Conservation (phyloP, 92 coral and sea anemone genomes). For the Meandrina meandrites region DNA sequence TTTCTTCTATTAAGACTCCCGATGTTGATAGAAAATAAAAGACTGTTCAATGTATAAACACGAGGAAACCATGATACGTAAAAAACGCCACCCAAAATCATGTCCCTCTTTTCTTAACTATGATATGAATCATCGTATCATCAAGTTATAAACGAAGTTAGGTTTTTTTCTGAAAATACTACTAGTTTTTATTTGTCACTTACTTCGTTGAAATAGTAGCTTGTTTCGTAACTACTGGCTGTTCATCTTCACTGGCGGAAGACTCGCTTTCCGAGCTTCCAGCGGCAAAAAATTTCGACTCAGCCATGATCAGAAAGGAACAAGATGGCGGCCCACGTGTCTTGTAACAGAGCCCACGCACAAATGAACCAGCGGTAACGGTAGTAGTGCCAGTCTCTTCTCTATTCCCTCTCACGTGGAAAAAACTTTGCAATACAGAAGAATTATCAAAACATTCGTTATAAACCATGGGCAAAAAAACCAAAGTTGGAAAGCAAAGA, state of each 20-base stretch:
- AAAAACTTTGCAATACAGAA: slow-evolving; percentile 21
- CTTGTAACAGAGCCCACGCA: background rate
- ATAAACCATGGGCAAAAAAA: slow-evolving; percentile 85
- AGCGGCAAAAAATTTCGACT: slow-evolving; percentile 92
- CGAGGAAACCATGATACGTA: no score
- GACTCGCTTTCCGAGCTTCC: slow-evolving; percentile 96
- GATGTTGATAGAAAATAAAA: no score
- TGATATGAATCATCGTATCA: no score
- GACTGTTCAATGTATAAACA: no score
- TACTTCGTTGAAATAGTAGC: slow-evolving; percentile 85
- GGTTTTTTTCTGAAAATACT: no score
- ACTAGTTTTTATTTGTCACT: background rate
- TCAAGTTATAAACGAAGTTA: no score
- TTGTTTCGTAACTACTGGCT: slow-evolving; percentile 77
- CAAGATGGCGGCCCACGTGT: slow-evolving; percentile 94
- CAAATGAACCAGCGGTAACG: background rate
- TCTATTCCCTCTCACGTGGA: slow-evolving; percentile 35
- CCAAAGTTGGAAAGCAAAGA: slow-evolving; percentile 87
- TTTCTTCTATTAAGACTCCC: no score
- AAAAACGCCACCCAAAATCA: no score
- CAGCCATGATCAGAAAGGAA: slow-evolving; percentile 43
- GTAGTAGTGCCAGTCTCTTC: slow-evolving; percentile 21
- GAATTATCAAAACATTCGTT: background rate
- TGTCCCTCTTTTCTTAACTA: no score
- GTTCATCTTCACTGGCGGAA: slow-evolving; percentile 83